Evolutionary conservation across 2,113 vertebrate species (phyloP).

Genomic region (Catagonus wagneri): DNA sequence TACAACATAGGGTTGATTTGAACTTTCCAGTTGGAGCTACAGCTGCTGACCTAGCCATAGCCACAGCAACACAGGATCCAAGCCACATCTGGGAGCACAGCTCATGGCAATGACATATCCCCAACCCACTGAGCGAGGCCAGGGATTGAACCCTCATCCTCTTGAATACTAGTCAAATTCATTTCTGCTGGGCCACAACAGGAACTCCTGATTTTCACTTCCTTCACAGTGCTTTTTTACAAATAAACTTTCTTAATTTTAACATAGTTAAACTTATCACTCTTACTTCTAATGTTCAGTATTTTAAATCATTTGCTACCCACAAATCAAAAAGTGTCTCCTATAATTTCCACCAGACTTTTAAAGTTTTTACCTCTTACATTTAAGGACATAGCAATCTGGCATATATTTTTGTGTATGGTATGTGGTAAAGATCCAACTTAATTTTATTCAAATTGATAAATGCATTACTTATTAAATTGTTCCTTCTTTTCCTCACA

Average conservation of each 20-base stretch:
- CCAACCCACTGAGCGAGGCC: too few relatives aligned
- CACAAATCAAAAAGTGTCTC: not conserved
- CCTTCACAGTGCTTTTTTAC: not conserved
- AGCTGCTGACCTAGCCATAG: too few relatives aligned
- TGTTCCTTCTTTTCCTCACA: conserved; percentile 6
- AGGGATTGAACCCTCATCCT: too few relatives aligned
- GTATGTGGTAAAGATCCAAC: not conserved
- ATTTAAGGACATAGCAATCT: not conserved
- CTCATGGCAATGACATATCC: too few relatives aligned
- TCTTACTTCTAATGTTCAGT: not conserved
- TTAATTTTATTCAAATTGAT: not conserved
- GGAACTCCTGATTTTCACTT: conserved; percentile 1
- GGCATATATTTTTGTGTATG: not conserved
- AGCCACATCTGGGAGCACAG: too few relatives aligned
- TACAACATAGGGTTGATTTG: not conserved
- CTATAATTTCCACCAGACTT: not conserved
- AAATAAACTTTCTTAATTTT: conserved; percentile 38
- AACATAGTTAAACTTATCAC: not conserved
- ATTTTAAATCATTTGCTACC: not conserved
- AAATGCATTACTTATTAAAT: not conserved
- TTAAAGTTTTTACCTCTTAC: not conserved
- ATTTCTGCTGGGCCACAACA: too few relatives aligned
- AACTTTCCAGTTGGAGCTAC: too few relatives aligned
- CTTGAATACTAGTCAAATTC: too few relatives aligned
- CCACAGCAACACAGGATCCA: too few relatives aligned